Base-by-base conservation (phyloP, 1,140 invertebrate genomes). In the Megalonaias nervosa region DNA sequence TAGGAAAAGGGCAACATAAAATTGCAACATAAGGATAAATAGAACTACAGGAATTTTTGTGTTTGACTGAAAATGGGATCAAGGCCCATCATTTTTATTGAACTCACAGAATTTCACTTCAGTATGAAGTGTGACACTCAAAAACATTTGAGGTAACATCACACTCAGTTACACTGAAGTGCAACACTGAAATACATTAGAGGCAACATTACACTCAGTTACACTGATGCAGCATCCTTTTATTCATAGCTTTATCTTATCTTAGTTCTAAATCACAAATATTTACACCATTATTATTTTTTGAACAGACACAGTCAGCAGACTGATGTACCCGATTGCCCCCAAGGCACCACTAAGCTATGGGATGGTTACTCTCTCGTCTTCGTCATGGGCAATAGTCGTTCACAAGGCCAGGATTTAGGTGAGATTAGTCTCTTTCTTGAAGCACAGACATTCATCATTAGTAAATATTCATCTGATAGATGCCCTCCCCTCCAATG, bases 281-380 rank as follows among this genome's bases (percentile, higher is more conserved):
- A 23, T 62, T 62, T 23, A 62, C 60, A 9, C 19, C 4, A n/a
- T 48, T 48, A 48, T 48, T 48, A 48, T 48, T 81, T 55, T 78
- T 23, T 75, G 74, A 80, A 31, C 81, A 90, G 90, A 75, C 99
- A 99, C 92, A 99, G 98, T 56, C 98, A 99, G 91, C 94, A 94
- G 3, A 94, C 94, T 38, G 92, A 93, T 83, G 94, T 96, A 70
- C 98, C 98, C 0, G 87, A 93, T n/a, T 99, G 99, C 92, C 98
- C 99, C 0, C 86, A 85, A 60, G 95, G 96, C 74, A 97, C 97
- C 0, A 90, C 93, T 5, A 94, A 94, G 88, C 84, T 99, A 71
- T 99, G 98, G 98, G 95, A 96, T 77, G 99, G 98, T 74, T 99
- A 96, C 90, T 99, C 97, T 6, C 92, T 99, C 1, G 93, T 99